Conservation (phyloP, 2,888 invertebrate species). For the Apoda limacodes region DNA sequence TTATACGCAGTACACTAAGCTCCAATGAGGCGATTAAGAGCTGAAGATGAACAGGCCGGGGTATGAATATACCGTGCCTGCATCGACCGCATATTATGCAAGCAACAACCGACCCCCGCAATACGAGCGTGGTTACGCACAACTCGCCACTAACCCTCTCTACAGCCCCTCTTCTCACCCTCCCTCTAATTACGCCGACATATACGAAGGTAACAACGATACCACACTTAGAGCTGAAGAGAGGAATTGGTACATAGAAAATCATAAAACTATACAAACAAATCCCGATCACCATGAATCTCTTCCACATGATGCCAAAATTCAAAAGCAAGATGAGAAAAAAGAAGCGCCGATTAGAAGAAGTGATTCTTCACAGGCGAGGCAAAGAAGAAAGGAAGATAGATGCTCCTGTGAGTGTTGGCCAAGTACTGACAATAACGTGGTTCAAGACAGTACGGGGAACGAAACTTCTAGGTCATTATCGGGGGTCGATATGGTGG, state of each 20-base stretch:
- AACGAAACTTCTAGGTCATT: slow-evolving; percentile 55
- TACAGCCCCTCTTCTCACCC: slow-evolving; percentile 60
- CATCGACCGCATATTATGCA: slow-evolving; percentile 56
- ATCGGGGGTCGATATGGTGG: slow-evolving; percentile 65
- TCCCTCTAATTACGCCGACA: slow-evolving; percentile 60
- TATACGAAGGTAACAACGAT: slow-evolving; percentile 65
- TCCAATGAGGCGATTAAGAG: slow-evolving; percentile 59
- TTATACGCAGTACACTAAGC: no score
- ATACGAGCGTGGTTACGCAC: slow-evolving; percentile 58
- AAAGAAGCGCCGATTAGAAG: slow-evolving; percentile 50
- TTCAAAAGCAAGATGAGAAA: slow-evolving; percentile 62
- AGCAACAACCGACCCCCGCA: slow-evolving; percentile 56
- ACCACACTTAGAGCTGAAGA: slow-evolving; percentile 64
- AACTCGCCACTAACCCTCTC: slow-evolving; percentile 46
- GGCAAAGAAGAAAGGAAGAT: slow-evolving; percentile 59
- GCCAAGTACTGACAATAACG: slow-evolving; percentile 58
- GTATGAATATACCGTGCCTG: slow-evolving; percentile 63
- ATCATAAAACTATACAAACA: slow-evolving; percentile 58
- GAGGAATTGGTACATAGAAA: slow-evolving; percentile 65
- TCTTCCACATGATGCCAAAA: slow-evolving; percentile 57
- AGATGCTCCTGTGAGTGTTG: slow-evolving; percentile 66
- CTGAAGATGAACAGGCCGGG: slow-evolving; percentile 67
- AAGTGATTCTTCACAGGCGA: slow-evolving; percentile 42
- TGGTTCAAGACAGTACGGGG: slow-evolving; percentile 42
- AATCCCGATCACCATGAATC: slow-evolving; percentile 48